Evolutionary conservation across 2,113 vertebrate species (phyloP), one percentile per base, ranked within the genome.

Genomic region (Anoura caudifer): DNA sequence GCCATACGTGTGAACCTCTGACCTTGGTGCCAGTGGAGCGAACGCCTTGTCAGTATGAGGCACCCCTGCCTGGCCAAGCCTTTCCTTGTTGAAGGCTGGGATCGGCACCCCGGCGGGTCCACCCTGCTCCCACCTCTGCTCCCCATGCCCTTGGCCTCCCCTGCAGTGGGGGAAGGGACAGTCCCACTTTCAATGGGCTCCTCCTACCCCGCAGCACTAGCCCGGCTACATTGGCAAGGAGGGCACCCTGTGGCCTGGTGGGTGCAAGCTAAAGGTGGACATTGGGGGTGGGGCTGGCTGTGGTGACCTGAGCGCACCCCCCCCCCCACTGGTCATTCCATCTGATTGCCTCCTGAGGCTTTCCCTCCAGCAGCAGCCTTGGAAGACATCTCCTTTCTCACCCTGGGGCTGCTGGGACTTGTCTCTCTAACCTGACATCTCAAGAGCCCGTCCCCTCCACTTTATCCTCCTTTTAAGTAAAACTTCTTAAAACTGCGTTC

Each of bases 401-500:
- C 36, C 61, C 1, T 10, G 19, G 56, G 77, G 50, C 82, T 85
- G 11, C 90, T 92, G 94, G 95, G 80, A 92, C 84, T 59, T 73
- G 75, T 90, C 76, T 89, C 63, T 76, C 70, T 33, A 36, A 76
- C 43, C 80, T 85, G 90, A 94, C 67, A 69, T 59, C 63, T 63
- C 7, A 2, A 52, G 36, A 76, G 52, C 36, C 65, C 20, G 16
- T 33, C 88, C 70, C 67, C 80, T 90, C 69, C 22, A 24, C 69
- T 52, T 95, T 92, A 80, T 63, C 87, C 81, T 83, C 36, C 77
- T 86, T 19, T 50, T 93, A 69, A 97, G 87, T 83, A 52, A 94
- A 89, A 59, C 56, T 72, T 92, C 83, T 69, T 28, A 79, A 75
- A 79, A n/a, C 76, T 1, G 0, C 65, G 45, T 95, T 92, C 70